phyloP scores from a whole-genome alignment of 2,797 vertebrate genomes.

The Thripadectes ignobilis region DNA sequence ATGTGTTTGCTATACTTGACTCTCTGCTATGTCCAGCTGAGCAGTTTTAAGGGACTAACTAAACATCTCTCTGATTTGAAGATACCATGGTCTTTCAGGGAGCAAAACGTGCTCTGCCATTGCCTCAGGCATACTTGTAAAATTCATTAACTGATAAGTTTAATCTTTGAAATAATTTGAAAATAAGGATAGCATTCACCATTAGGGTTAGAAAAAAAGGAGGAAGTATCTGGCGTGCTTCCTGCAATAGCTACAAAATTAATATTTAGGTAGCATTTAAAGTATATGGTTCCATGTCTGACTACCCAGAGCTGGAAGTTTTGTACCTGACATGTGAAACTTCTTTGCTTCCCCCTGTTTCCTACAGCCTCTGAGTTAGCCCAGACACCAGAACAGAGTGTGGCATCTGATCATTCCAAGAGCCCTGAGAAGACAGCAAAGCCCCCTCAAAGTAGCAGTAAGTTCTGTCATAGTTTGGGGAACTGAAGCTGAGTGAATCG shows the following conservation, averaged over 20 bases:
- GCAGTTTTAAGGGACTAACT: not conserved
- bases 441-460: constrained; percentile 79
- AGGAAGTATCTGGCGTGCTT: not conserved
- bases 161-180: not conserved
- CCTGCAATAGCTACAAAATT: not conserved
- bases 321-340: not conserved
- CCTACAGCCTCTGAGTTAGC: constrained; percentile 87
- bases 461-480: constrained; percentile 46
- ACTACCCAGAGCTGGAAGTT: not conserved
- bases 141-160: not conserved
- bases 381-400: constrained; percentile 82
- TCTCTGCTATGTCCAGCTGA: not conserved
- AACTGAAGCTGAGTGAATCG: not conserved
- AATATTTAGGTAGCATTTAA: not conserved
- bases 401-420: constrained; percentile 59
- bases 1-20: not conserved
- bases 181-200: not conserved
- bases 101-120: not conserved
- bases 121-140: not conserved
- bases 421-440: constrained; percentile 72
- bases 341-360: not conserved
- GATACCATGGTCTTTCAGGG: not conserved
- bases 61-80: not conserved
- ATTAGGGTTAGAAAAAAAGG: not conserved
- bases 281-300: not conserved